Conservation (phyloP, 2,888 invertebrate species). For the Tetragonisca angustula region DNA sequence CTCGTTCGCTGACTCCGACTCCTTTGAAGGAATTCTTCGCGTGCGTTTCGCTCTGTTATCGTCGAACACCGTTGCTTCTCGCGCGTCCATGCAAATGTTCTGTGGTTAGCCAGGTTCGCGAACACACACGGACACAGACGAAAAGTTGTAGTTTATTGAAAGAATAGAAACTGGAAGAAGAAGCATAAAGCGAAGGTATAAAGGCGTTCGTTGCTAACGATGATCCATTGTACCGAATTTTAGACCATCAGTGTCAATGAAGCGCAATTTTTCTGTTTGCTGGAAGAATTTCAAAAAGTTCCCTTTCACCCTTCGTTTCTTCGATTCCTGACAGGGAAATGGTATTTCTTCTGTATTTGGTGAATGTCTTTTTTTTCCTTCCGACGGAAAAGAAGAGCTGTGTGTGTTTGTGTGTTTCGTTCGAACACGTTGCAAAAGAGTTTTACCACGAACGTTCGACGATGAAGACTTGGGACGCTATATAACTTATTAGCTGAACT, state of each 20-base stretch:
- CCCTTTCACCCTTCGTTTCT: constrained; percentile 51
- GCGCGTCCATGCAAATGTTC: not conserved
- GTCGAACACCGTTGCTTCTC: constrained; percentile 6
- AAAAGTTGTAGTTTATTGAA: constrained; percentile 38
- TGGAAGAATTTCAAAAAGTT: constrained; percentile 42
- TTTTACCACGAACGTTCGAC: not conserved
- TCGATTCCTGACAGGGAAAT: not conserved
- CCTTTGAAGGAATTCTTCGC: not conserved
- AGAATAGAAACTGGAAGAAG: constrained; percentile 1
- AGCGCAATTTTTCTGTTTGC: constrained; percentile 26
- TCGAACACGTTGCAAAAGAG: too few relatives aligned
- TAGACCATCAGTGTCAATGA: constrained; percentile 20
- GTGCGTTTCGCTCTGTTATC: not conserved
- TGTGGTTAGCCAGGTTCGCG: not conserved
- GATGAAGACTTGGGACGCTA: constrained; percentile 4
- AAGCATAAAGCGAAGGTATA: constrained; percentile 22
- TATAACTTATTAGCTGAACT: constrained; percentile 52
- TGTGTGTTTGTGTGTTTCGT: too few relatives aligned
- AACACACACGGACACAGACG: not conserved
- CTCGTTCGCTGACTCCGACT: not conserved
- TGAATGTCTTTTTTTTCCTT: constrained; percentile 15
- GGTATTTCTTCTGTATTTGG: not conserved
- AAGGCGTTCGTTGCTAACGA: constrained; percentile 32
- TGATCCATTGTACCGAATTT: constrained; percentile 27
- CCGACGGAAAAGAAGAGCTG: constrained; percentile 23